Evolutionary conservation across 2,888 invertebrate species (phyloP), one percentile per base, ranked within the genome.

Genomic region (Stictocephala bisonia): DNA sequence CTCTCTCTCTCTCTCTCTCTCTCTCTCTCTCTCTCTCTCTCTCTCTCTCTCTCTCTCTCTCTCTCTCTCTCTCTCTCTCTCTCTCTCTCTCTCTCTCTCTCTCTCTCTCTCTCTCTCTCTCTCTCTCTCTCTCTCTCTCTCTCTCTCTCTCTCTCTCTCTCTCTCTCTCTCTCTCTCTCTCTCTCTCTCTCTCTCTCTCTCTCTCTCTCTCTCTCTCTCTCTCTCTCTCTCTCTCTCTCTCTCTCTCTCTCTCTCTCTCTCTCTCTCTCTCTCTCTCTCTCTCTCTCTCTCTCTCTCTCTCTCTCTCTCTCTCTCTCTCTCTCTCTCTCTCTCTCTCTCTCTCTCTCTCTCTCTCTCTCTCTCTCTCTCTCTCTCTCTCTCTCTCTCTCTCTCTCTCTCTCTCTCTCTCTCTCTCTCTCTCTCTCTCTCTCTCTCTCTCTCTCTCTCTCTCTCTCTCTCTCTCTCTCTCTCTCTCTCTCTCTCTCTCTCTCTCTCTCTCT

Each of bases 91-190:
- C n/a, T n/a, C n/a, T n/a, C n/a, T n/a, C n/a, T n/a, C n/a, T n/a
- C n/a, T n/a, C n/a, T n/a, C n/a, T n/a, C n/a, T n/a, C n/a, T n/a
- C n/a, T n/a, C n/a, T n/a, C 11, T 13, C 1, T 24, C 1, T 1
- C 13, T 51, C 22, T n/a, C 13, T n/a, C 26, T 51, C 9, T 44
- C 82, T 83, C 35, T 82, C 81, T 41, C 83, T 72, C 24, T 82
- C 71, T 24, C 78, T 81, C 64, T 82, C 82, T 71, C 82, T 81
- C 20, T 80, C 79, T 66, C 80, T 82, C 51, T 81, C 72, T 26
- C 78, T 81, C 51, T 81, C 82, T 44, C 81, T 3, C 3, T 44
- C 44, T 9, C 3, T 9, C 20, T 3, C 3, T 44, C 20, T 3
- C 20, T 44, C 44, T 44, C 3, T 44, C 20, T 20, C 3, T 11